A percentile compares a stretch with the other conserved stretches of the same genome.
These are phyloP conservation scores for Solea solea DNA, from an alignment of 2,113 vertebrate genomes.

Conservation along the genomic window DNA sequence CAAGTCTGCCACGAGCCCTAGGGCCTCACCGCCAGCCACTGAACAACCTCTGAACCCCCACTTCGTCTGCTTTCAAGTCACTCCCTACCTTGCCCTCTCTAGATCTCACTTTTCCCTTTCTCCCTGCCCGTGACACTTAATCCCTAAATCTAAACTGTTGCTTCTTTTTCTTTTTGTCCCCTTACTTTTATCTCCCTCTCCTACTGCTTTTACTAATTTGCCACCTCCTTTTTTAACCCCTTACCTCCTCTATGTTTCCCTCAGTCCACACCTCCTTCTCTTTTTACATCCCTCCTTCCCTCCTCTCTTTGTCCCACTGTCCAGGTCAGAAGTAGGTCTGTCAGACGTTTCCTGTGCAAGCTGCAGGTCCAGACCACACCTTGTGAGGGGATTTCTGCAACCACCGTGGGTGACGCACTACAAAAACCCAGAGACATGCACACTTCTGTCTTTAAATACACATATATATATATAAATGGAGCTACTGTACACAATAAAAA, in stretches of 20 bases:
- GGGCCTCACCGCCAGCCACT: constrained; percentile 72
- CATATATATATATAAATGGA: neutral
- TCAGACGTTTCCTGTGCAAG: constrained; percentile 73
- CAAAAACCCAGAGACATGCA: constrained; percentile 45
- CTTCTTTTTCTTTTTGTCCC: neutral
- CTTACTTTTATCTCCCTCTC: neutral
- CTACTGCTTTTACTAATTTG: neutral
- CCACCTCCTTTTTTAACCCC: constrained; percentile 12
- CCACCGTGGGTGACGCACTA: constrained; percentile 30
- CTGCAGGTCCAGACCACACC: constrained; percentile 69
- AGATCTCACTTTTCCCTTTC: neutral
- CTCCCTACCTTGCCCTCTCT: constrained; percentile 21
- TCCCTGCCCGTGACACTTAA: neutral
- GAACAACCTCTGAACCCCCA: constrained; percentile 37
- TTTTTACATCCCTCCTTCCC: constrained; percentile 55
- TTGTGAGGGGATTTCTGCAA: constrained; percentile 69
- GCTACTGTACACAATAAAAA: constrained; percentile 16
- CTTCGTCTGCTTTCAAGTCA: constrained; percentile 26
- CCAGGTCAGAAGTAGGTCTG: constrained; percentile 68
- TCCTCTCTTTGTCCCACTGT: constrained; percentile 55
- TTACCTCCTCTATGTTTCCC: constrained; percentile 34
- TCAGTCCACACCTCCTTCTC: constrained; percentile 60
- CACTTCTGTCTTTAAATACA: constrained; percentile 16
- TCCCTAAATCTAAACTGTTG: neutral
- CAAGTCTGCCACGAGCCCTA: constrained; percentile 83